Evolutionary conservation across 2,797 vertebrate genomes (phyloP), one percentile per base, ranked within the genome.

Genomic region (Sebastes itinus): DNA sequence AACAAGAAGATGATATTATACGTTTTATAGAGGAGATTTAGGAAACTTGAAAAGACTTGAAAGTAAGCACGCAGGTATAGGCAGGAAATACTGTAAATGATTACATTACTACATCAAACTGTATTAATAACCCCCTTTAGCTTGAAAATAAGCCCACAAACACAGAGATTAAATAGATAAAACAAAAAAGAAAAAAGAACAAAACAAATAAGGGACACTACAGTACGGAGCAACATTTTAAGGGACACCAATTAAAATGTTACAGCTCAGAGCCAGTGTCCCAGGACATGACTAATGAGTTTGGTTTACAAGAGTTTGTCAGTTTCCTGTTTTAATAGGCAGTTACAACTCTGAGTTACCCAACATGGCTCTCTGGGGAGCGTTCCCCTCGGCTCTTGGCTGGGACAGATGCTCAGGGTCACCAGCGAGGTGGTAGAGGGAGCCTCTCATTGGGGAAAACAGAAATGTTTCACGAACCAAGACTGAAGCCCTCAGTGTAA

Each of bases 281-380:
- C 85, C 70, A 61, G 78, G 87, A 93, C 86, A 86, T 93, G 92
- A 92, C 90, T 95, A 91, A 95, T 92, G 92, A 93, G 86, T 92
- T 92, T 89, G 89, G 87, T 93, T 94, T 94, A 90, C 90, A 85
- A 77, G 85, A 87, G 90, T 92, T 91, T 82, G 88, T 93, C 89
- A 83, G 88, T 87, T 93, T 95, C 93, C 89, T 92, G 92, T 91
- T 94, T 92, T 84, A 94, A 88, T 78, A 79, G 83, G 87, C 85
- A 86, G 87, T 87, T 91, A 93, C 92, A 93, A 90, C 88, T 91
- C 69, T 25, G 85, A 87, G 89, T 93, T 91, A 91, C 80, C 87
- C 86, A 90, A 81, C 91, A 80, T 68, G 84, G 75, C 82, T 90
- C 94, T 89, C 89, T 38, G 32, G 92, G 90, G 92, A 93, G 76